These are phyloP conservation scores for Temnothorax unifasciatus DNA, from an alignment of 2,888 invertebrate species.

Conservation along the genomic window DNA sequence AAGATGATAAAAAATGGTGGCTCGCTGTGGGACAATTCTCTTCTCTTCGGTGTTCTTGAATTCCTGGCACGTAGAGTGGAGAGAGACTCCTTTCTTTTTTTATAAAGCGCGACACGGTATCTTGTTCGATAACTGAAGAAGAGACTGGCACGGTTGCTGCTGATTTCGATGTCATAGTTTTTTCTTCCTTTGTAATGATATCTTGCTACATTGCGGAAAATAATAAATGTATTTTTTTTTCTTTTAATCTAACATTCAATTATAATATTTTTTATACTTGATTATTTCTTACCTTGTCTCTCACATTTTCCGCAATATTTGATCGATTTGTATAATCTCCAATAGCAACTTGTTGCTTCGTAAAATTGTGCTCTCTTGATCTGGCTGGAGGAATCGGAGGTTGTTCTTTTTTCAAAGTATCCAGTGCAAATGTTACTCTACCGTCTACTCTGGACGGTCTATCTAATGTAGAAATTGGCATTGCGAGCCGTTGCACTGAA, in stretches of 20 bases:
- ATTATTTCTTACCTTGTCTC: constrained; percentile 54
- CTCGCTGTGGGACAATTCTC: constrained; percentile 20
- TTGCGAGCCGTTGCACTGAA: constrained; percentile 79
- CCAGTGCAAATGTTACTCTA: constrained; percentile 82
- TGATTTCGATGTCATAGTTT: constrained; percentile 36
- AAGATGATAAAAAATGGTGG: constrained; percentile 28
- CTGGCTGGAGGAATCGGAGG: constrained; percentile 74
- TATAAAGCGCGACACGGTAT: constrained; percentile 65
- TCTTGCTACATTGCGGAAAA: constrained; percentile 25
- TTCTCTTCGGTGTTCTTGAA: constrained; percentile 60
- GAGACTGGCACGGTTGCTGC: constrained; percentile 62
- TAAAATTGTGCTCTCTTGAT: constrained; percentile 72
- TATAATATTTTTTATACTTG: background rate
- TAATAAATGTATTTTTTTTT: background rate
- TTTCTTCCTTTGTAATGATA: constrained; percentile 40
- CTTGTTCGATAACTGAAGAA: constrained; percentile 72
- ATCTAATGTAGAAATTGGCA: constrained; percentile 38
- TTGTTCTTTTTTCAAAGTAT: constrained; percentile 76
- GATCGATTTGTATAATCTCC: constrained; percentile 57
- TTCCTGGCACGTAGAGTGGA: constrained; percentile 69
- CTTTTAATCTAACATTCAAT: background rate
- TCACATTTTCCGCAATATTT: constrained; percentile 15
- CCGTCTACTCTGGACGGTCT: constrained; percentile 83
- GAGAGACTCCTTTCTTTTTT: constrained; percentile 77
- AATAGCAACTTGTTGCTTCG: constrained; percentile 54